Conservation (phyloP, 2,113 vertebrate genomes). For the Plotosus lineatus region DNA sequence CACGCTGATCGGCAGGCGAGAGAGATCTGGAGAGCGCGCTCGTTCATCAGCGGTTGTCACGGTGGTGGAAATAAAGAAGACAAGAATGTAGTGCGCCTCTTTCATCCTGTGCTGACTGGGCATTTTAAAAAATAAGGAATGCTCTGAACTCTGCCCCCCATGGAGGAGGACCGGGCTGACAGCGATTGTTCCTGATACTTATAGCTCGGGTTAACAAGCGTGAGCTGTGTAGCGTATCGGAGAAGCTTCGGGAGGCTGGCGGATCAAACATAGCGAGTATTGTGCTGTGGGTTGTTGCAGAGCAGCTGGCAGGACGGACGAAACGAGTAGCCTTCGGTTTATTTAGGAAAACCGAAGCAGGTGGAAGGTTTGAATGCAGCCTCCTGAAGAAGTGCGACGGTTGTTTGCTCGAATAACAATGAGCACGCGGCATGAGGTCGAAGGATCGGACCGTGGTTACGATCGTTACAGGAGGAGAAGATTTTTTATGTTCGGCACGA, state of each 20-base stretch:
- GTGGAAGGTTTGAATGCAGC: conserved; percentile 29
- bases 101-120: conserved; percentile 43
- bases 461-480: conserved; percentile 45
- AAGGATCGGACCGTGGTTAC: conserved; percentile 23
- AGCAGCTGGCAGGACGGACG: conserved; percentile 33
- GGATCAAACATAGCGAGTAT: conserved; percentile 54
- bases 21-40: conserved; percentile 42
- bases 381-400: conserved; percentile 23
- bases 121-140: conserved; percentile 56
- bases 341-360: conserved; percentile 28
- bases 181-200: conserved; percentile 58
- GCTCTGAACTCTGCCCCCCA: conserved; percentile 53
- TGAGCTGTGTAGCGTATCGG: conserved; percentile 56
- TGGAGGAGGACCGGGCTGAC: conserved; percentile 55
- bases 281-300: background rate
- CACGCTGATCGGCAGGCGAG: conserved; percentile 43
- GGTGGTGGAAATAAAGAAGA: conserved; percentile 61
- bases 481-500: conserved; percentile 43
- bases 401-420: conserved; percentile 21
- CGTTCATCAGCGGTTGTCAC: conserved; percentile 64
- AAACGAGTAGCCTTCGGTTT: background rate
- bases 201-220: conserved; percentile 54
- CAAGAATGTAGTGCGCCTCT: conserved; percentile 53
- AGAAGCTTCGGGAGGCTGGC: conserved; percentile 28
- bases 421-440: conserved; percentile 18